These are phyloP conservation scores for Chrysaora quinquecirrha DNA, from an alignment of 30 jellyfish, hydroid and myxozoan genomes.

Conservation along the genomic window DNA sequence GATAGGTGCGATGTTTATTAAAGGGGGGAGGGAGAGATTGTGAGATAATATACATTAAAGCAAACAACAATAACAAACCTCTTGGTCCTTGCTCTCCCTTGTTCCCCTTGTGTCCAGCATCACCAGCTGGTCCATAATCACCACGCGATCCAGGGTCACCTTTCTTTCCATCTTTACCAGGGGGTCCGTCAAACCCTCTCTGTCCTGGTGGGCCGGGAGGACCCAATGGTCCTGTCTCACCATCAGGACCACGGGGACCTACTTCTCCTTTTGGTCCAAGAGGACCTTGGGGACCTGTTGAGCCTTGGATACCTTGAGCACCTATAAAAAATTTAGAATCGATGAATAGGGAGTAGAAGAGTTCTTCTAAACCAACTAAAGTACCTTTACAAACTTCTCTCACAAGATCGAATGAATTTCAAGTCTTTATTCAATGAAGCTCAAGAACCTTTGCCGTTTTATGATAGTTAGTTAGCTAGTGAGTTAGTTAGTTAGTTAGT, in stretches of 20 bases:
- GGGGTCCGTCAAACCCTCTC: conserved; percentile 79
- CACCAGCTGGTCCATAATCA: conserved; percentile 40
- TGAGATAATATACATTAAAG: too few relatives aligned
- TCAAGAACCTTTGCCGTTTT: too few relatives aligned
- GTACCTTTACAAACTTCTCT: too few relatives aligned
- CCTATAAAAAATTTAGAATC: too few relatives aligned
- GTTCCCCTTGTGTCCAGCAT: conserved; percentile 47
- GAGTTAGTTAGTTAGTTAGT: too few relatives aligned
- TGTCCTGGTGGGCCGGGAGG: conserved; percentile 95
- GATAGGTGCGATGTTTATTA: too few relatives aligned
- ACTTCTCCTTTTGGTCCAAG: conserved; percentile 64
- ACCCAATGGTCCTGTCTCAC: conserved; percentile 84
- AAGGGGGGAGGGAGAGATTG: too few relatives aligned
- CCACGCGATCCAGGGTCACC: conserved; percentile 20
- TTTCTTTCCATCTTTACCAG: conserved; percentile 69
- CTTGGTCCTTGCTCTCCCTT: conserved; percentile 51
- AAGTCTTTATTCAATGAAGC: too few relatives aligned
- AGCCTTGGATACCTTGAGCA: conserved; percentile 80
- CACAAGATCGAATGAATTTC: too few relatives aligned
- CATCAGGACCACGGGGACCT: conserved; percentile 78
- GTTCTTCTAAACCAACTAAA: too few relatives aligned
- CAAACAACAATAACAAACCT: conserved; percentile 12
- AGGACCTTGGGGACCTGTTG: conserved; percentile 84
- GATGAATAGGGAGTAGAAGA: too few relatives aligned
- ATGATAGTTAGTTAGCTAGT: too few relatives aligned